A percentile compares a stretch with the other conserved stretches of the same genome.
Conservation (phyloP, 1,140 invertebrate species). For the Apis dorsata region DNA sequence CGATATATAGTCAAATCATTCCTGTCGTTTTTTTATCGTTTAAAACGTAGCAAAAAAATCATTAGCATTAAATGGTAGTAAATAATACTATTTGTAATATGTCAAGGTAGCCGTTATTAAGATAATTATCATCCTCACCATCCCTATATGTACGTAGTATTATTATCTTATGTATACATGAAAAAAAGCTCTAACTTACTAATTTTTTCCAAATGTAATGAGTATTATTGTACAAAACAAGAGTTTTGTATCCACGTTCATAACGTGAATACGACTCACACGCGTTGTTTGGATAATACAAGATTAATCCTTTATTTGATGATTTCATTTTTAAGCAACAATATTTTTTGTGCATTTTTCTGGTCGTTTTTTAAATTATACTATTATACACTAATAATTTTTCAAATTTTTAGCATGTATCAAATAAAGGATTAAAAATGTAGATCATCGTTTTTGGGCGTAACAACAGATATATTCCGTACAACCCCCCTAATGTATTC, state of each 20-base stretch:
- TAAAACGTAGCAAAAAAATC: constrained; percentile 5
- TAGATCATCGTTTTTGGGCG: constrained; percentile 3
- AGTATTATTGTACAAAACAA: constrained; percentile 58
- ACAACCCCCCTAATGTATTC: not conserved
- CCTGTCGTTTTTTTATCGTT: not conserved
- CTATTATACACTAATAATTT: not conserved
- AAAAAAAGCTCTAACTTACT: constrained; percentile 38
- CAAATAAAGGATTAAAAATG: constrained; percentile 47
- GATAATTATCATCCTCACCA: constrained; percentile 18
- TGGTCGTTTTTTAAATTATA: not conserved
- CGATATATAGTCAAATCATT: not conserved
- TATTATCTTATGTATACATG: constrained; percentile 9
- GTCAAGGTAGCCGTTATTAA: constrained; percentile 16
- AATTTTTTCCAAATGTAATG: constrained; percentile 34
- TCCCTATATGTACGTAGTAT: constrained; percentile 9
- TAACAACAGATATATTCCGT: not conserved
- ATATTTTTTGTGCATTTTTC: not conserved
- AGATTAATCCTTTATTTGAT: constrained; percentile 41
- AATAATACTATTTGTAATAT: constrained; percentile 42
- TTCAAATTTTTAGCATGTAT: not conserved
- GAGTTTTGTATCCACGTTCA: constrained; percentile 1
- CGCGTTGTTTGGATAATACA: constrained; percentile 25
- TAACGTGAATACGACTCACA: constrained; percentile 24
- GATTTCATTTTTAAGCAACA: not conserved
- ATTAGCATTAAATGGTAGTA: constrained; percentile 19